Conservation (phyloP, 1,140 invertebrate genomes). For the Microplitis mediator region DNA sequence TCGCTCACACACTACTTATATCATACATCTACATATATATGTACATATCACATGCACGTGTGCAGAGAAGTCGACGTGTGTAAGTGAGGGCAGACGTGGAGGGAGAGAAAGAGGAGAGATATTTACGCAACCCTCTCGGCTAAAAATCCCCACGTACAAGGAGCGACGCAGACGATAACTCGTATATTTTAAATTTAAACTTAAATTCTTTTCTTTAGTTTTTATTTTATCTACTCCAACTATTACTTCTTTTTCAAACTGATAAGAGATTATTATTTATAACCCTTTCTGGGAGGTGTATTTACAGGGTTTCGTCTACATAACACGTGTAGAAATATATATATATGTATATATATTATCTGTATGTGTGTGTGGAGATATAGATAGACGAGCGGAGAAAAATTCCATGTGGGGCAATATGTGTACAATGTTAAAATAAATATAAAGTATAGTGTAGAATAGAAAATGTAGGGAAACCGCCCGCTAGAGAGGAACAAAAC, state of each 20-base stretch:
- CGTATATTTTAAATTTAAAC: background rate
- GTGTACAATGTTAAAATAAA: background rate
- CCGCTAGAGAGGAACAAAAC: background rate
- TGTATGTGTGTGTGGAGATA: background rate
- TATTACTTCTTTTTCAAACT: no score
- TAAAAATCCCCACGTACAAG: conserved; percentile 28
- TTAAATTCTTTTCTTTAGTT: no score
- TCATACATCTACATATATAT: background rate
- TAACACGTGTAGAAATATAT: no score
- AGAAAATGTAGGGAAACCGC: background rate
- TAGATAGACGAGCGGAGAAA: background rate
- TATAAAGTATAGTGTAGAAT: background rate
- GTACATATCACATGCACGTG: background rate
- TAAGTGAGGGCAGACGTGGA: conserved; percentile 18
- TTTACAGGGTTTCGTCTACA: no score
- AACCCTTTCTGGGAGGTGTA: no score
- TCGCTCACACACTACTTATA: background rate
- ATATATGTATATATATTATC: no score
- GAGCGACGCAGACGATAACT: conserved; percentile 24
- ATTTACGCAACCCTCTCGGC: conserved; percentile 37
- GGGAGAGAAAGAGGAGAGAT: conserved; percentile 28
- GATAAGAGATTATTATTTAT: no score
- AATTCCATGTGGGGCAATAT: background rate
- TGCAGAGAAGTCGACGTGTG: no score
- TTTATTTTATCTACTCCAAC: background rate